These are phyloP conservation scores for Chymomyza fuscimana DNA, from an alignment of 2,888 invertebrate species.

Conservation along the genomic window DNA sequence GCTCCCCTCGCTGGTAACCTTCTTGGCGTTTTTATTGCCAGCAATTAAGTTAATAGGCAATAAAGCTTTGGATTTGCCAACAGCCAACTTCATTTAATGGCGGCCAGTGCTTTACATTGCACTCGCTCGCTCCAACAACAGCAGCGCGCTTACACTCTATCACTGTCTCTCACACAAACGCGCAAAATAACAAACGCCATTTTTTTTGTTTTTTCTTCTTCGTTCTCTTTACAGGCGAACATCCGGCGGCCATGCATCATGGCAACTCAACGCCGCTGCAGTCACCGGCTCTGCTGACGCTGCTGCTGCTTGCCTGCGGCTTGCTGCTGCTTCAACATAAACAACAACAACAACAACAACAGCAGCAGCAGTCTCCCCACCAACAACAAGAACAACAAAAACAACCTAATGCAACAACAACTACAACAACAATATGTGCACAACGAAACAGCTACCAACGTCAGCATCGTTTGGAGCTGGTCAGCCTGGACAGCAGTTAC, in stretches of 20 bases:
- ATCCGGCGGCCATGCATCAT: constrained; percentile 92
- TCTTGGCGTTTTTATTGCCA: constrained; percentile 58
- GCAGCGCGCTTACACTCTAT: not conserved
- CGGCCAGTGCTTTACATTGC: not conserved
- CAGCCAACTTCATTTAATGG: constrained; percentile 13
- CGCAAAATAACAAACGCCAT: too few relatives aligned
- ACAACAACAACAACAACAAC: constrained; percentile 45
- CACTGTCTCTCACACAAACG: constrained; percentile 1
- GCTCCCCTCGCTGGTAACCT: not conserved
- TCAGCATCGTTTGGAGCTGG: not conserved
- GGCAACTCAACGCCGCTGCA: constrained; percentile 80
- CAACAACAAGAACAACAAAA: constrained; percentile 11
- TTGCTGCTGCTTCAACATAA: constrained; percentile 48
- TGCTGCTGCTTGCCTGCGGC: constrained; percentile 68
- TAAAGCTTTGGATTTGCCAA: constrained; percentile 55
- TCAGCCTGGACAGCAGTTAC: constrained; percentile 6
- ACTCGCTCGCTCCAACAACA: not conserved
- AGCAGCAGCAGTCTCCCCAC: constrained; percentile 13
- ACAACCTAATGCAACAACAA: not conserved
- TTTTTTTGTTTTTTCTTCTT: not conserved
- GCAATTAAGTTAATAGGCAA: constrained; percentile 65
- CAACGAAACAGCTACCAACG: constrained; percentile 9
- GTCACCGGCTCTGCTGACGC: constrained; percentile 61
- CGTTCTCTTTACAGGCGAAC: constrained; percentile 84
- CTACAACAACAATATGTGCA: not conserved